Percentiles rank a stretch among this genome's conserved stretches.
Evolutionary conservation across 2,797 vertebrate species (phyloP).

Genomic region (Meriones psammophilus): DNA sequence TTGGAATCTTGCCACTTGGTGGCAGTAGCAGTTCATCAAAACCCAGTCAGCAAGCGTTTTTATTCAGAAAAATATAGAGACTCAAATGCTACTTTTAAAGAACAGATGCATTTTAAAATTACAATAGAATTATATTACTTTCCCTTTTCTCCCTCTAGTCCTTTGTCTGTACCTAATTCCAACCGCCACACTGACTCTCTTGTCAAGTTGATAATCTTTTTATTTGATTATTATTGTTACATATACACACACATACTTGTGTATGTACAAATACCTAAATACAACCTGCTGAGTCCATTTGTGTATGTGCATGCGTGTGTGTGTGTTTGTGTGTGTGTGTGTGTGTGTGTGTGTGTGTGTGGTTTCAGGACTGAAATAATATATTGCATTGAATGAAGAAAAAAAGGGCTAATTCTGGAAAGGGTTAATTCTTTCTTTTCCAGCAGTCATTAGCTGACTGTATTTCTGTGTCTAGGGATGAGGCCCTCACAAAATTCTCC

Average conservation of each 20-base stretch:
- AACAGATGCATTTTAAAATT: background rate
- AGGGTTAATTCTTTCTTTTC: background rate
- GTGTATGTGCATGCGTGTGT: no score
- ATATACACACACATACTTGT: no score
- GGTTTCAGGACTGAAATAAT: background rate
- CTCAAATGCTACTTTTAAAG: background rate
- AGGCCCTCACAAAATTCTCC: background rate
- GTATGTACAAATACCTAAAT: background rate
- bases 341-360: background rate
- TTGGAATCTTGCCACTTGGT: constrained; percentile 77
- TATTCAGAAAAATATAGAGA: background rate
- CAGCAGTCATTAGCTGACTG: background rate
- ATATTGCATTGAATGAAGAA: background rate
- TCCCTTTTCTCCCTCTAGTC: no score
- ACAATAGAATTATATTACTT: background rate
- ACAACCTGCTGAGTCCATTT: background rate
- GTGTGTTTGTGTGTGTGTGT: background rate
- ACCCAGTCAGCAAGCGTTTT: background rate
- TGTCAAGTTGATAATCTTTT: background rate
- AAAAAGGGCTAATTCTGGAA: background rate
- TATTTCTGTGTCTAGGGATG: background rate
- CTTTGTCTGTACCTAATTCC: no score
- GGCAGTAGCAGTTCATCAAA: constrained; percentile 75
- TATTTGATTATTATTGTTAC: background rate
- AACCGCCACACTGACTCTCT: background rate